Conservation (phyloP, 2,113 vertebrate species). For the Apteryx mantelli region DNA sequence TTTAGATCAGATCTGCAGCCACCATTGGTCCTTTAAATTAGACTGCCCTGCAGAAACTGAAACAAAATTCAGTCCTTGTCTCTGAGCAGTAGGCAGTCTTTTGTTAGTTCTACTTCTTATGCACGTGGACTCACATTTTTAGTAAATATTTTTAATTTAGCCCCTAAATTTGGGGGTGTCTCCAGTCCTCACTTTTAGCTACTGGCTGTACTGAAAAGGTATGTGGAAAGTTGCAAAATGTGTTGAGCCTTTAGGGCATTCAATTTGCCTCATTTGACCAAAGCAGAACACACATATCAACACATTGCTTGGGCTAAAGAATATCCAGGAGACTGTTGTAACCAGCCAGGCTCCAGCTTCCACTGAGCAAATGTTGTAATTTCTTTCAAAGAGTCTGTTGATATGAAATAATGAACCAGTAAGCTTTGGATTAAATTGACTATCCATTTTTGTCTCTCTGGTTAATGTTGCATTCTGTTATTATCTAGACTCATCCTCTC, state of each 20-base stretch:
- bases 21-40: not conserved
- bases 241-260: not conserved
- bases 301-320: not conserved
- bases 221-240: not conserved
- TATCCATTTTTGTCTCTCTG: constrained; percentile 34
- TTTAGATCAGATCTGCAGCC: not conserved
- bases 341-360: not conserved
- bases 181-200: not conserved
- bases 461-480: constrained; percentile 60
- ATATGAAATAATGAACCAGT: constrained; percentile 57
- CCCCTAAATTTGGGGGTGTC: not conserved
- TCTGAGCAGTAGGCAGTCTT: not conserved
- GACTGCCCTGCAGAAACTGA: not conserved
- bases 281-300: not conserved
- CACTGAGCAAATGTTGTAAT: not conserved
- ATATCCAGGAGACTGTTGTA: not conserved
- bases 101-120: not conserved
- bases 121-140: not conserved
- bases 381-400: constrained; percentile 34
- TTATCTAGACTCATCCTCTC: constrained; percentile 16
- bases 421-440: constrained; percentile 38
- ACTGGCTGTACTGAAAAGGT: not conserved
- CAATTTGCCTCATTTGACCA: not conserved
- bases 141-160: not conserved
- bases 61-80: not conserved